A percentile compares a stretch with the other conserved stretches of the same genome.
phyloP scores from a whole-genome alignment of 2,888 invertebrate genomes.

The Cantharis rustica region DNA sequence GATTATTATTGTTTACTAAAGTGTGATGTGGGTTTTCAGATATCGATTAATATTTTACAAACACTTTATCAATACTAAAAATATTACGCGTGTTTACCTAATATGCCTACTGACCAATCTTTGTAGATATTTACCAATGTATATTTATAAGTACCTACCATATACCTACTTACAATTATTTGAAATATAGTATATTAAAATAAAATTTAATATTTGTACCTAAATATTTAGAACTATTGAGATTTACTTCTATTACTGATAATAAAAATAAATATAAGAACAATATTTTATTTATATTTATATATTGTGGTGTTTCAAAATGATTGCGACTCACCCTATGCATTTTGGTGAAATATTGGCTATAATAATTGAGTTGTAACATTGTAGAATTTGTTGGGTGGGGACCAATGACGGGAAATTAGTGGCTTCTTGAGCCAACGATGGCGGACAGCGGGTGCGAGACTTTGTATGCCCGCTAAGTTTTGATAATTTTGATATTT shows the following conservation, averaged over 20 bases:
- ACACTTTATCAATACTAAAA: background rate
- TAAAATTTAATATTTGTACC: background rate
- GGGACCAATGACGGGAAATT: no score
- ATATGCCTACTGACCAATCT: background rate
- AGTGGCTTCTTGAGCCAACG: no score
- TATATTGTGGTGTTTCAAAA: no score
- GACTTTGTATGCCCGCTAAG: no score
- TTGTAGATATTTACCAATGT: background rate
- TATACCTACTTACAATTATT: background rate
- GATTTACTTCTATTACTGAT: background rate
- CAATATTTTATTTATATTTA: background rate
- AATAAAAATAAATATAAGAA: background rate
- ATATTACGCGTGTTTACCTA: background rate
- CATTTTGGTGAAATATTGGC: no score
- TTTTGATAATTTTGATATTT: no score
- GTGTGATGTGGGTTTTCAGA: background rate
- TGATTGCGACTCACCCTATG: no score
- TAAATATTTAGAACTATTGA: background rate
- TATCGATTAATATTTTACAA: background rate
- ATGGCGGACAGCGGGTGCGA: no score
- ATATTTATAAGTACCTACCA: background rate
- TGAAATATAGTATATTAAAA: background rate
- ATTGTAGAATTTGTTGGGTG: no score
- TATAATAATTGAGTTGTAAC: no score
- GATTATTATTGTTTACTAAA: background rate